Conservation (phyloP, 2,888 invertebrate species). For the Panopea generosa region DNA sequence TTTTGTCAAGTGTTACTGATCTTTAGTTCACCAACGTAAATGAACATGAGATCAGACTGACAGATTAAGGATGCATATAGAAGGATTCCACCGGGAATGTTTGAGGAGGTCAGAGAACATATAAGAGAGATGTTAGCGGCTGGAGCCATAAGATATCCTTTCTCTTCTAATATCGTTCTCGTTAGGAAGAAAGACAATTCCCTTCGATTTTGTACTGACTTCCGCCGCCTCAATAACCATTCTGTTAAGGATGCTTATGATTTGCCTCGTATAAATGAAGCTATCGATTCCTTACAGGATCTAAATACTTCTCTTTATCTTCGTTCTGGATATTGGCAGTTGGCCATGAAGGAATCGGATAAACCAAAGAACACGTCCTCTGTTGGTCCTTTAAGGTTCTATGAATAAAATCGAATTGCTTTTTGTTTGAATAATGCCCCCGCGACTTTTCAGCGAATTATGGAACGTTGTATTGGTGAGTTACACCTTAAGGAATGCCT, state of each 20-base stretch:
- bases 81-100: not conserved
- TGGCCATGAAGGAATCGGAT: not conserved
- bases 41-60: not conserved
- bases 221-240: conserved; percentile 55
- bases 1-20: too few relatives aligned
- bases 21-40: not conserved
- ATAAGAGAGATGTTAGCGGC: not conserved
- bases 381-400: conserved; percentile 4
- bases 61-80: not conserved
- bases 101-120: too few relatives aligned
- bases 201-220: conserved; percentile 62
- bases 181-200: conserved; percentile 53
- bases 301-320: not conserved
- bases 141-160: conserved; percentile 23
- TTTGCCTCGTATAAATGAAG: conserved; percentile 56
- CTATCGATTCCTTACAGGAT: not conserved
- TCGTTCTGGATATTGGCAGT: conserved; percentile 1
- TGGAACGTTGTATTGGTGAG: conserved; percentile 23
- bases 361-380: conserved; percentile 5
- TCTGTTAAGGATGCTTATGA: conserved; percentile 64
- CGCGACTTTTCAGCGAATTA: conserved; percentile 18
- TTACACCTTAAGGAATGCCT: not conserved
- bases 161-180: conserved; percentile 54
- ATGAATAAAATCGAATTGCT: conserved; percentile 12
- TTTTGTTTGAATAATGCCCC: conserved; percentile 22